Evolutionary conservation across 2,113 vertebrate genomes (phyloP).

Genomic region (Mesembrinibis cayennensis): DNA sequence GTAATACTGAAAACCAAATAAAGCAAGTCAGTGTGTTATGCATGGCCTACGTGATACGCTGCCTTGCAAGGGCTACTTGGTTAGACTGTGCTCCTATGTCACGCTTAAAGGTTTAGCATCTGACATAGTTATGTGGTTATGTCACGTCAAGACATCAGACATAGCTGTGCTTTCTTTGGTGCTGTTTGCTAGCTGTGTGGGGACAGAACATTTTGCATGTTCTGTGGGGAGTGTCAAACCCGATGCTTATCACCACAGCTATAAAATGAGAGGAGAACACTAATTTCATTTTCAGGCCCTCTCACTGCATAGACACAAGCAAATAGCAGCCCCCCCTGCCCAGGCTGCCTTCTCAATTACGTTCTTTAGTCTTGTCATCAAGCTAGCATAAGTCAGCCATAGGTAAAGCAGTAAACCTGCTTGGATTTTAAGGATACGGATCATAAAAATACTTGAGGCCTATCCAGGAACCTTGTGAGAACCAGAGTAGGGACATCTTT

Average conservation of each 20-base stretch:
- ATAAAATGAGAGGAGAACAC: background rate
- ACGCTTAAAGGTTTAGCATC: background rate
- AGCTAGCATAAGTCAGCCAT: background rate
- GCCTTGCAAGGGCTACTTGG: background rate
- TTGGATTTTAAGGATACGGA: background rate
- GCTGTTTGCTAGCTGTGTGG: background rate
- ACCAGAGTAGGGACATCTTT: background rate
- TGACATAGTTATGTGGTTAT: background rate
- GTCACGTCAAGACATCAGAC: background rate
- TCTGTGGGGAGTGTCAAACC: background rate
- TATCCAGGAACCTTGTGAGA: background rate
- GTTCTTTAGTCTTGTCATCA: background rate
- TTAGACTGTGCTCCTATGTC: background rate
- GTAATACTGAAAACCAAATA: background rate
- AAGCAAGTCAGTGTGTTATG: background rate
- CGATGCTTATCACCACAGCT: background rate
- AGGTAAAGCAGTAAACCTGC: background rate
- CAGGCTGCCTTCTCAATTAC: fast-evolving
- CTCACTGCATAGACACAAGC: background rate
- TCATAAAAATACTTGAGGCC: background rate
- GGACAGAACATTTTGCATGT: background rate
- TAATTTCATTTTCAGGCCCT: background rate
- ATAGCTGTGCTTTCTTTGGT: background rate
- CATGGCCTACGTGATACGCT: fast-evolving
- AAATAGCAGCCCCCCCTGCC: background rate